A percentile compares a stretch with the other conserved stretches of the same genome.
phyloP scores from a whole-genome alignment of 2,888 invertebrate species.

The Ceratothoa steindachneri region DNA sequence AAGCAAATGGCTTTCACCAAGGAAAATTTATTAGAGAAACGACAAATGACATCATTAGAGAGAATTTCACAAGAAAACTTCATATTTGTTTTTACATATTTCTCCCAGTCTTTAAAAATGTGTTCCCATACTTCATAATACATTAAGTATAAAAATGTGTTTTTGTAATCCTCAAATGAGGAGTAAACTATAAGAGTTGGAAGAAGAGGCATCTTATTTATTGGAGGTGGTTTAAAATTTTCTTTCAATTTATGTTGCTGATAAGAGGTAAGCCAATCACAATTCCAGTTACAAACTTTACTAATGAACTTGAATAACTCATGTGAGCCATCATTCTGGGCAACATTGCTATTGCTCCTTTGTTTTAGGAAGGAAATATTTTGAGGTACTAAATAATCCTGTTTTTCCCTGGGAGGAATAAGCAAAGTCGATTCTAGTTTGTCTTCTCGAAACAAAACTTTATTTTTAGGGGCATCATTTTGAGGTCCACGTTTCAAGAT shows the following conservation, averaged over 20 bases:
- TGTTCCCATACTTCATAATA: conserved; percentile 43
- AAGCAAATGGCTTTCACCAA: conserved; percentile 4
- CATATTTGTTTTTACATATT: conserved; percentile 13
- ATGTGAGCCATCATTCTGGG: neutral
- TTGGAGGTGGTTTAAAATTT: conserved; percentile 21
- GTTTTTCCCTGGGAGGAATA: conserved; percentile 8
- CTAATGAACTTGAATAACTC: conserved; percentile 22
- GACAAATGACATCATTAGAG: neutral
- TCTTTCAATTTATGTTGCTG: conserved; percentile 9
- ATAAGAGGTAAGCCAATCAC: conserved; percentile 40
- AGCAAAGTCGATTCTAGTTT: neutral
- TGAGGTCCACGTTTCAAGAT: conserved; percentile 1
- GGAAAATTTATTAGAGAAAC: conserved; percentile 4
- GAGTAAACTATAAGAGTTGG: conserved; percentile 40
- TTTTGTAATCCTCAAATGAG: conserved; percentile 33
- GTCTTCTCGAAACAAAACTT: conserved; percentile 1
- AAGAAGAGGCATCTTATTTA: conserved; percentile 16
- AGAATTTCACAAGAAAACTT: conserved; percentile 26
- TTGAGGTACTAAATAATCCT: conserved; percentile 9
- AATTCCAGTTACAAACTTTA: conserved; percentile 38
- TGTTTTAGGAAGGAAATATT: neutral
- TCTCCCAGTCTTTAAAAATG: conserved; percentile 36
- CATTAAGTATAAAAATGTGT: conserved; percentile 28
- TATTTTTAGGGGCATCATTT: conserved; percentile 20
- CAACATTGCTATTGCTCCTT: neutral